These are phyloP conservation scores for Carollia perspicillata DNA, from an alignment of 2,113 vertebrate genomes.

Conservation along the genomic window DNA sequence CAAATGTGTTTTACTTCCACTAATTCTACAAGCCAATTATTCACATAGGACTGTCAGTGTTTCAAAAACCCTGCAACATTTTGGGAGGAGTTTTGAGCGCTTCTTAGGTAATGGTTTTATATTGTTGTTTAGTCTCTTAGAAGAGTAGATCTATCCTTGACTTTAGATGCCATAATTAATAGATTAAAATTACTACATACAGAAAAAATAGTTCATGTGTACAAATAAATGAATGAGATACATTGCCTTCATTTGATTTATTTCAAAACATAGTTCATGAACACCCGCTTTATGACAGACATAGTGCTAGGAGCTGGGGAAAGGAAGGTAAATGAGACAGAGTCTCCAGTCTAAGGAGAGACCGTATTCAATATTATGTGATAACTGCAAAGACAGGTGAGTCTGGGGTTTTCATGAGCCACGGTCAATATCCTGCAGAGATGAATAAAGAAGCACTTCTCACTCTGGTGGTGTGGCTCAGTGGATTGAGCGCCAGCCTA, in stretches of 20 bases:
- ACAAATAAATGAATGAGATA: neutral
- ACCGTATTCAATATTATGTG: neutral
- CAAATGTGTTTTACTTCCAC: neutral
- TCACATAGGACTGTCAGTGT: neutral
- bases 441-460: neutral
- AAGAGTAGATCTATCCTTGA: neutral
- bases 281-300: rapidly evolving
- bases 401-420: neutral
- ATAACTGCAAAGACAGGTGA: neutral
- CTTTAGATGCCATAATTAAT: neutral
- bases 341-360: neutral
- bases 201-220: neutral
- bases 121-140: neutral
- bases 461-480: too few species aligned
- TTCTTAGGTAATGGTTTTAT: neutral
- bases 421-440: neutral
- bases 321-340: neutral
- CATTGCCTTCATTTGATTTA: neutral
- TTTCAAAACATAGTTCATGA: neutral
- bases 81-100: neutral
- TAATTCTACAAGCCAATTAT: neutral
- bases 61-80: neutral
- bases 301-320: neutral
- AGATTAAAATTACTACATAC: neutral
- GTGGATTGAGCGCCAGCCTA: too few species aligned